These are phyloP conservation scores for Antitype chi DNA, from an alignment of 2,888 invertebrate genomes.

Conservation along the genomic window DNA sequence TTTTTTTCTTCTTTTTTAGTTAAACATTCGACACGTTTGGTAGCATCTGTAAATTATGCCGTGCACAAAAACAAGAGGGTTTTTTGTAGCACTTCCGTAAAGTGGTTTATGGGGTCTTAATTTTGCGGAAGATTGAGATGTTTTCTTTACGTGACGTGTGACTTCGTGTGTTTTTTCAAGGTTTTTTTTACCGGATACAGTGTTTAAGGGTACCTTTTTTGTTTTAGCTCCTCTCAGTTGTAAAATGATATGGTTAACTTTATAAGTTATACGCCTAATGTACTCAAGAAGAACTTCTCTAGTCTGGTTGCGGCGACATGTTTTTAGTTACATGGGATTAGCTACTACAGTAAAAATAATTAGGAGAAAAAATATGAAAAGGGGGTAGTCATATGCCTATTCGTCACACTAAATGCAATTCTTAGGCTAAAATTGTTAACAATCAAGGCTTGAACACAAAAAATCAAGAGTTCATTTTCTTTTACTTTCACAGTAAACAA, in stretches of 20 bases:
- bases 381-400: not conserved
- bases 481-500: not conserved
- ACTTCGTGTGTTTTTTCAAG: slow-evolving; percentile 36
- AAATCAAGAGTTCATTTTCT: not conserved
- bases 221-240: not conserved
- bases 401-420: not conserved
- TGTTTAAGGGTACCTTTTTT: slow-evolving; percentile 9
- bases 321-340: not conserved
- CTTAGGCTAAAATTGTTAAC: no score
- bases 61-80: slow-evolving; percentile 60
- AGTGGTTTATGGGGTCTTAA: slow-evolving; percentile 66
- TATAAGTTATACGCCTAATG: not conserved
- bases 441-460: no score
- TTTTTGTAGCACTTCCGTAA: slow-evolving; percentile 62
- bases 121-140: slow-evolving; percentile 56
- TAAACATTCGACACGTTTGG: slow-evolving; percentile 75
- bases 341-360: not conserved
- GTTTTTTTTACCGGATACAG: slow-evolving; percentile 11
- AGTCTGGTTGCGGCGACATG: not conserved
- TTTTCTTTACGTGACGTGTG: slow-evolving; percentile 56
- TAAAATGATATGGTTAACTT: slow-evolving; percentile 20
- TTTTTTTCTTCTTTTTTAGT: slow-evolving; percentile 65
- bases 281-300: not conserved
- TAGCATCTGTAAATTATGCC: slow-evolving; percentile 76
- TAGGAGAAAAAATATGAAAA: not conserved